Evolutionary conservation across 2,888 invertebrate species (phyloP), one percentile per base, ranked within the genome.

Genomic region (Brenthis daphne): DNA sequence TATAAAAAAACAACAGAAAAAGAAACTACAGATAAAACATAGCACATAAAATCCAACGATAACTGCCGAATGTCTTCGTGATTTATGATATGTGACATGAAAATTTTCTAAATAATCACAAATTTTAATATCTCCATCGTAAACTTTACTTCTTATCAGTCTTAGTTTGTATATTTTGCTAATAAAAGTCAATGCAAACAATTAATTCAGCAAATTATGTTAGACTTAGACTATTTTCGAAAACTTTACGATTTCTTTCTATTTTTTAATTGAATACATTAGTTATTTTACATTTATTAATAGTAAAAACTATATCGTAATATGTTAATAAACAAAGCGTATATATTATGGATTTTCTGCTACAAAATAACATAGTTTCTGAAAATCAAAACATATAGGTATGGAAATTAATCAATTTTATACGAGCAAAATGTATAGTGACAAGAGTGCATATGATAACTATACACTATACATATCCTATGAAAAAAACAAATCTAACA

Each of bases 261-360:
- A 24, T 29, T 60, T 60, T 60, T 29, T 48, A 60, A 48, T 60
- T 20, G 4, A 60, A 48, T 60, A 29, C 5, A 48, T 58, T 48
- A 54, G 6, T 24, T 24, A 5, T 54, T 2, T 8, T 48, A n/a
- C 20, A 48, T 47, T 58, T 29, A 6, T 58, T 29, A 6, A 8
- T n/a, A 58, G 48, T 20, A 20, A 8, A 13, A 58, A 16, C 11
- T 47, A 43, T 6, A 29, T 48, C 1, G 6, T 24, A 14, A 58
- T 58, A 58, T 58, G 58, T 14, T 11, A 58, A 48, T 69, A 37
- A 65, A 60, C 14, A 29, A 16, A 55, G 8, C 37, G 37, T 8
- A 8, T 56, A 29, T 53, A 16, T n/a, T 53, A 16, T n/a, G 29
- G 57, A 64, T n/a, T n/a, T 50, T 24, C 16, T 6, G 47, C 47